A percentile compares a stretch with the other conserved stretches of the same genome.
Conservation (phyloP, 2,888 invertebrate species). For the Perizoma affinitatum region DNA sequence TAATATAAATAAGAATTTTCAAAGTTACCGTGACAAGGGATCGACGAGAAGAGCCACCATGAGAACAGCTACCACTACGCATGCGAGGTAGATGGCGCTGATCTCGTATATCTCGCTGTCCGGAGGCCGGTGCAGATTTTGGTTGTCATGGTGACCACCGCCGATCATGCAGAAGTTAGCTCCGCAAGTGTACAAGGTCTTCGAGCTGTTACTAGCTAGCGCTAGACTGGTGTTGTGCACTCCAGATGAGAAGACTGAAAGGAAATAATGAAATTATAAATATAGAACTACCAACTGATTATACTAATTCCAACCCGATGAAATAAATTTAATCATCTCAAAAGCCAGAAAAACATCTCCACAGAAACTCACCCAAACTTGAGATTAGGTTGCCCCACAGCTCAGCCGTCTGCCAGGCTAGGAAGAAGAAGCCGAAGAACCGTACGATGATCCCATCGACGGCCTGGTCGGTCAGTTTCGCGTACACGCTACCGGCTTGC, state of each 20-base stretch:
- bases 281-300: too few species aligned
- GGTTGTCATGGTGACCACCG: slow-evolving; percentile 86
- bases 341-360: too few species aligned
- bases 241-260: slow-evolving; percentile 89
- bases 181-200: slow-evolving; percentile 87
- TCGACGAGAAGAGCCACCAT: slow-evolving; percentile 95
- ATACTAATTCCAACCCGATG: too few species aligned
- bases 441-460: slow-evolving; percentile 96
- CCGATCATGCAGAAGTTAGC: slow-evolving; percentile 92
- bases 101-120: slow-evolving; percentile 94
- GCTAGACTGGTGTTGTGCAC: slow-evolving; percentile 84
- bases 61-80: slow-evolving; percentile 92
- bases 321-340: too few species aligned
- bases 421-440: slow-evolving; percentile 99
- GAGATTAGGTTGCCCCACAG: slow-evolving; percentile 98
- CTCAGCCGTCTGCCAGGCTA: slow-evolving; percentile 98
- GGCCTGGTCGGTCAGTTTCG: slow-evolving; percentile 93
- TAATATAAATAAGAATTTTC: neutral
- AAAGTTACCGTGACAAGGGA: slow-evolving; percentile 91
- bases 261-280: slow-evolving; percentile 1
- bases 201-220: slow-evolving; percentile 74
- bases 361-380: slow-evolving; percentile 89
- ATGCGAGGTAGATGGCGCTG: slow-evolving; percentile 94
- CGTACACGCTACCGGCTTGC: slow-evolving; percentile 92
- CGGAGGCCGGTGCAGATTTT: slow-evolving; percentile 91